Percentiles rank a stretch among this genome's conserved stretches.
Conservation (phyloP, 1,140 invertebrate genomes). For the Eurosta solidaginis region DNA sequence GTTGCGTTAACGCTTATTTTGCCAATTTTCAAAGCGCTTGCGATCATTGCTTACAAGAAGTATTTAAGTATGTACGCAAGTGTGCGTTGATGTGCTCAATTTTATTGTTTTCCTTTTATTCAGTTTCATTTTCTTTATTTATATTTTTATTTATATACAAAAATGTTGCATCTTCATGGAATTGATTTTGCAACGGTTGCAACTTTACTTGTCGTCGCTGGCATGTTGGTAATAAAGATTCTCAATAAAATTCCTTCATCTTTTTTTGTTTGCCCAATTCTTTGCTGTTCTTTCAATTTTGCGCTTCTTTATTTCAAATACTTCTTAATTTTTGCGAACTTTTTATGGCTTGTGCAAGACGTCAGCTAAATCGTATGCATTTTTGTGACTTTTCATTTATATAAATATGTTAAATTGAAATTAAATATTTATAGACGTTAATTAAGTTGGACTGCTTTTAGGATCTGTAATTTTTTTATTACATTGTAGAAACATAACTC, state of each 20-base stretch:
- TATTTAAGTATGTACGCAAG: too few relatives aligned
- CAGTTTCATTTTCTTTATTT: background rate
- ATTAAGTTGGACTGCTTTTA: background rate
- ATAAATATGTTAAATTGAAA: background rate
- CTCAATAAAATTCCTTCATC: background rate
- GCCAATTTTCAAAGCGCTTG: background rate
- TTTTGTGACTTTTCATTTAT: background rate
- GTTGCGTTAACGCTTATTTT: background rate
- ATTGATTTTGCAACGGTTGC: conserved; percentile 25
- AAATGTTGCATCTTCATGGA: conserved; percentile 42
- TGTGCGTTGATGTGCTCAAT: too few relatives aligned
- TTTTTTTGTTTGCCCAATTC: background rate
- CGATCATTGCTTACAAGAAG: background rate
- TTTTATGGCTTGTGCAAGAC: conserved; percentile 8
- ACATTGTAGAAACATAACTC: too few relatives aligned
- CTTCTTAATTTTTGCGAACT: background rate
- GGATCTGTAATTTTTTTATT: too few relatives aligned
- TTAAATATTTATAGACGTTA: background rate
- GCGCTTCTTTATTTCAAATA: background rate
- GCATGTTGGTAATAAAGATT: conserved; percentile 3
- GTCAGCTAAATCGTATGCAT: background rate
- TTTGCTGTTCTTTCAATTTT: background rate
- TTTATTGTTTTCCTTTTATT: conserved; percentile 11
- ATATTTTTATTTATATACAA: background rate
- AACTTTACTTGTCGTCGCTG: background rate